A percentile compares a stretch with the other conserved stretches of the same genome.
Conservation (phyloP, 1,140 invertebrate genomes). For the Aphelenchoides fujianensis region DNA sequence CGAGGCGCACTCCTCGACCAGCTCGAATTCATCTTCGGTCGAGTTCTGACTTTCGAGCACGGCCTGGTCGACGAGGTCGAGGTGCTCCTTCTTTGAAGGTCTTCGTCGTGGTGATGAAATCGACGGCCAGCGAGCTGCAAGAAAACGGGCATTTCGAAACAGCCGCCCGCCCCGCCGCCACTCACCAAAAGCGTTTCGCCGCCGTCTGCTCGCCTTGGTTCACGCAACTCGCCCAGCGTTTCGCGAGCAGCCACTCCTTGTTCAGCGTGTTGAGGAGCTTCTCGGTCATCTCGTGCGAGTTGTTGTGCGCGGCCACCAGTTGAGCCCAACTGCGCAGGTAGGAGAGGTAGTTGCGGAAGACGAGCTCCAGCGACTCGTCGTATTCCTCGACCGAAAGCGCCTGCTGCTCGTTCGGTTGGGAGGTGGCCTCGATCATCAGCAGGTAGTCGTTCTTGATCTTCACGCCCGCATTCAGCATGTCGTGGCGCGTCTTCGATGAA, state of each 20-base stretch:
- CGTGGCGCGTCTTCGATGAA: slow-evolving; percentile 39
- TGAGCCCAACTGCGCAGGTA: slow-evolving; percentile 29
- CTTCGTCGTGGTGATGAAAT: slow-evolving; percentile 27
- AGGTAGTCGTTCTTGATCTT: slow-evolving; percentile 30
- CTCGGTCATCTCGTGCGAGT: slow-evolving; percentile 28
- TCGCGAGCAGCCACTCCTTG: slow-evolving; percentile 25
- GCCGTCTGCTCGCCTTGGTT: slow-evolving; percentile 25
- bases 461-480: slow-evolving; percentile 32
- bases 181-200: slow-evolving; percentile 27
- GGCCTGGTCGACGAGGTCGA: slow-evolving; percentile 28
- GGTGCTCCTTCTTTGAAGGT: slow-evolving; percentile 25
- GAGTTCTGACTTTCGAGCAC: slow-evolving; percentile 24
- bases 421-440: background rate
- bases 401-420: background rate
- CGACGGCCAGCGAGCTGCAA: background rate
- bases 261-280: slow-evolving; percentile 14
- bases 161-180: background rate
- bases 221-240: slow-evolving; percentile 19
- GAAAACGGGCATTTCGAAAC: background rate
- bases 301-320: slow-evolving; percentile 9
- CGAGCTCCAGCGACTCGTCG: background rate
- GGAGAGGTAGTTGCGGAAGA: slow-evolving; percentile 24
- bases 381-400: background rate
- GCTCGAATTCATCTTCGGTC: slow-evolving; percentile 23
- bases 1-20: slow-evolving; percentile 24